phyloP scores from a whole-genome alignment of 2,888 invertebrate genomes.

The Drosophila phalerata region DNA sequence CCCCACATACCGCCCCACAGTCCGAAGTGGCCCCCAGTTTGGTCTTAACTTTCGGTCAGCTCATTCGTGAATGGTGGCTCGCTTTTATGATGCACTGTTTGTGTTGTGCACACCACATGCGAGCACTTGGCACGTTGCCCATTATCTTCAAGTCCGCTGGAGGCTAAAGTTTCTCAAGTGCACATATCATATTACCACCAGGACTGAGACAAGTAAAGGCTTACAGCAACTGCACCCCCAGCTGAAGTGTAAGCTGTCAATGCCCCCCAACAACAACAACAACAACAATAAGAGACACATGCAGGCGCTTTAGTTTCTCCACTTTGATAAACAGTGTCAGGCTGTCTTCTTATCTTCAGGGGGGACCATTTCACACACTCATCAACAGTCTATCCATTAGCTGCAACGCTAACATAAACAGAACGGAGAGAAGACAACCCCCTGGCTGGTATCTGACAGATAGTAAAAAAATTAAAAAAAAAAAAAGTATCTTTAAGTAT shows the following conservation, averaged over 20 bases:
- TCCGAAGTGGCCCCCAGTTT: conserved; percentile 11
- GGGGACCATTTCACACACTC: conserved; percentile 41
- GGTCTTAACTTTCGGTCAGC: conserved; percentile 45
- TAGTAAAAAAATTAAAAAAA: conserved; percentile 3
- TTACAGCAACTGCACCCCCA: conserved; percentile 50
- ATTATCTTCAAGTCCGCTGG: conserved; percentile 64
- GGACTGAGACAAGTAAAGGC: conserved; percentile 18
- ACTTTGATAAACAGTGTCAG: conserved; percentile 58
- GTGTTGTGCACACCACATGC: conserved; percentile 46
- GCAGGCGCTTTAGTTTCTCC: conserved; percentile 38
- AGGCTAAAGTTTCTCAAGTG: conserved; percentile 67
- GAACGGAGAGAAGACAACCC: conserved; percentile 30
- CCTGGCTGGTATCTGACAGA: conserved; percentile 31
- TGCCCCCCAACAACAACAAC: conserved; percentile 13
- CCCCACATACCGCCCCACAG: conserved; percentile 48
- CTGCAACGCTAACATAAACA: conserved; percentile 53
- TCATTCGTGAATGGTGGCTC: conserved; percentile 62
- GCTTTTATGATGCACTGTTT: conserved; percentile 80
- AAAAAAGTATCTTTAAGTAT: conserved; percentile 32
- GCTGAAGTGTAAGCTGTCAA: conserved; percentile 48
- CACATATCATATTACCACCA: conserved; percentile 72
- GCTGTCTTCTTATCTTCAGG: conserved; percentile 43
- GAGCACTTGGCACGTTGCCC: conserved; percentile 80
- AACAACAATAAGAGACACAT: conserved; percentile 35
- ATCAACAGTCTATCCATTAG: conserved; percentile 50